Conservation (phyloP, 2,113 vertebrate species). For the Lasiurus cinereus region DNA sequence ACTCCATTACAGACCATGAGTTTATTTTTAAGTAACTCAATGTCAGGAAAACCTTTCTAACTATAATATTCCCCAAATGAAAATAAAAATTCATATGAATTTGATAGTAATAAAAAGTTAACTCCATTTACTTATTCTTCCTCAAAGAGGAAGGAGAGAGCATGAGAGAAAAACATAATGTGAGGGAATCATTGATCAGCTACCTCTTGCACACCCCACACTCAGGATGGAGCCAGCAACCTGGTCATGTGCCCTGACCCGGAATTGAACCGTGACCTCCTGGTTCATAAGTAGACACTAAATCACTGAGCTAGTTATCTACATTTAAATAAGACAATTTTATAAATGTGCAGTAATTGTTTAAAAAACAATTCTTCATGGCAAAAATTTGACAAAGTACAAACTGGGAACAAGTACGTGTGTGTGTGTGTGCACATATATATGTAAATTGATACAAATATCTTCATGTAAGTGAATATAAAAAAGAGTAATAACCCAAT, state of each 20-base stretch:
- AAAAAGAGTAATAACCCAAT: background rate
- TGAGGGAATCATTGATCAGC: background rate
- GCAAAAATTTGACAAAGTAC: background rate
- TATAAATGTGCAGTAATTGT: background rate
- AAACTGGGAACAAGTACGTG: background rate
- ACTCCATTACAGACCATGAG: background rate
- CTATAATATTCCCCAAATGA: background rate
- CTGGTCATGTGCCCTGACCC: background rate
- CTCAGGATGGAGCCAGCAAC: background rate
- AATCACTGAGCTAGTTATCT: background rate
- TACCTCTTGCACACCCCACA: background rate
- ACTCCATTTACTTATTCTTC: background rate
- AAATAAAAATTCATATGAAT: slow-evolving; percentile 17
- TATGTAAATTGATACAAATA: background rate
- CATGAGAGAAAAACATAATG: background rate
- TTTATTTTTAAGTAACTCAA: slow-evolving; percentile 41
- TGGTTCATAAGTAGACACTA: background rate
- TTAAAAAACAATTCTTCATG: background rate
- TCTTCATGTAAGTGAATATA: background rate
- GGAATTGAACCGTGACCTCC: background rate
- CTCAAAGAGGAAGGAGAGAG: background rate
- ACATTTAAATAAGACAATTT: background rate
- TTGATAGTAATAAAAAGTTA: slow-evolving; percentile 20
- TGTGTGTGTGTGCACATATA: background rate
- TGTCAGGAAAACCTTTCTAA: background rate